Conservation (phyloP, 2,797 vertebrate genomes). For the Oreonectes daqikongensis region DNA sequence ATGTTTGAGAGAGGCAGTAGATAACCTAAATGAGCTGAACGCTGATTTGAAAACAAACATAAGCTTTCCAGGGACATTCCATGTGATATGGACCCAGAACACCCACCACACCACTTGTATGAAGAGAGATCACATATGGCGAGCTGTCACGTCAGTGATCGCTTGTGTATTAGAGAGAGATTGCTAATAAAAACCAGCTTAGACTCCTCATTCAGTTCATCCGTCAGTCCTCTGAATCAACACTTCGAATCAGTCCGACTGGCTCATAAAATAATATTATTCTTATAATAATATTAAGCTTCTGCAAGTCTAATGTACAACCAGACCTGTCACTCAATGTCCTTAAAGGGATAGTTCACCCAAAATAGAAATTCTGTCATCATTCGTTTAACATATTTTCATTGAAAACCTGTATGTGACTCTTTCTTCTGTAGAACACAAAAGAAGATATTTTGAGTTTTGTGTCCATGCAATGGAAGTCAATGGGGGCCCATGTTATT, state of each 20-base stretch:
- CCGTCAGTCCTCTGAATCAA: slow-evolving; percentile 22
- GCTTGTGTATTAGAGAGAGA: slow-evolving; percentile 22
- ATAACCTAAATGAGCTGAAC: slow-evolving; percentile 31
- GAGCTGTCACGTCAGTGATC: slow-evolving; percentile 7
- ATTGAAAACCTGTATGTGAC: no score
- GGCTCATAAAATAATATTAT: slow-evolving; percentile 33
- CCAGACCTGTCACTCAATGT: neutral
- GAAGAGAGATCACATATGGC: slow-evolving; percentile 21
- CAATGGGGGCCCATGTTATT: no score
- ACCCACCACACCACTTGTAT: slow-evolving; percentile 8
- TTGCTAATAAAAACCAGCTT: slow-evolving; percentile 39
- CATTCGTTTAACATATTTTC: no score
- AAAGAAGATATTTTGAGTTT: no score
- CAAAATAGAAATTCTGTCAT: no score
- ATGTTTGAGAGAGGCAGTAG: neutral
- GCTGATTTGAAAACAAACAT: slow-evolving; percentile 41
- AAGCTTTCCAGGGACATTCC: slow-evolving; percentile 24
- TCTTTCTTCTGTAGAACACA: no score
- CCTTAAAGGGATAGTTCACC: no score
- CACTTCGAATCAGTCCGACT: slow-evolving; percentile 37
- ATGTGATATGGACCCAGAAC: slow-evolving; percentile 15
- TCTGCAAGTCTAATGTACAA: no score
- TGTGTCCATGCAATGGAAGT: no score
- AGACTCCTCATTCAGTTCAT: slow-evolving; percentile 28
- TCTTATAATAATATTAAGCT: slow-evolving; percentile 32